A percentile compares a stretch with the other conserved stretches of the same genome.
phyloP scores from a whole-genome alignment of 2,113 vertebrate species.

The Coracopsis vasa region DNA sequence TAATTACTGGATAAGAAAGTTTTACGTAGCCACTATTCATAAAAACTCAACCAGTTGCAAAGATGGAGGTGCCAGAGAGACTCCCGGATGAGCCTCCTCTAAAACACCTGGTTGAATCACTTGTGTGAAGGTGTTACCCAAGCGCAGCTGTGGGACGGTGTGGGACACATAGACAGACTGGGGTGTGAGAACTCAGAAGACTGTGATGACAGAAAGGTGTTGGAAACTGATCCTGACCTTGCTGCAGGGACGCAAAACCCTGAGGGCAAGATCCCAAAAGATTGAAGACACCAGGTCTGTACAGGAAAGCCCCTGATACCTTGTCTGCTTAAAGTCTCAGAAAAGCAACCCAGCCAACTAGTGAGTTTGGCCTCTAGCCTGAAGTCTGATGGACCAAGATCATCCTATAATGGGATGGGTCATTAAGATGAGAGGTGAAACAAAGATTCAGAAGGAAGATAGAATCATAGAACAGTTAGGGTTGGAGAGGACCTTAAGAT shows the following conservation, averaged over 20 bases:
- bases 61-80: not conserved
- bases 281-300: not conserved
- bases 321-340: not conserved
- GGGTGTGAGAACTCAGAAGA: not conserved
- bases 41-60: not conserved
- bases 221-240: not conserved
- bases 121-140: not conserved
- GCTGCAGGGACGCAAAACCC: not conserved
- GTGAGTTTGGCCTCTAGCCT: not conserved
- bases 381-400: not conserved
- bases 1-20: not conserved
- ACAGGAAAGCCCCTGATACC: not conserved
- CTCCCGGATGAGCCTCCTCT: not conserved
- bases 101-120: not conserved
- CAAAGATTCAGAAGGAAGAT: not conserved
- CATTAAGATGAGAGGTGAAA: not conserved
- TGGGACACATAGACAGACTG: not conserved
- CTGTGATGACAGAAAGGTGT: not conserved
- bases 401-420: not conserved
- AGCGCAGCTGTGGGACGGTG: accelerated
- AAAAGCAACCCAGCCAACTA: not conserved
- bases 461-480: too few species aligned
- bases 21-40: not conserved
- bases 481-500: too few species aligned
- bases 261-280: not conserved